A percentile compares a stretch with the other conserved stretches of the same genome.
Evolutionary conservation across 30 jellyfish, hydroid and myxozoan genomes (phyloP).

Genomic region (Haliclystus octoradiatus): DNA sequence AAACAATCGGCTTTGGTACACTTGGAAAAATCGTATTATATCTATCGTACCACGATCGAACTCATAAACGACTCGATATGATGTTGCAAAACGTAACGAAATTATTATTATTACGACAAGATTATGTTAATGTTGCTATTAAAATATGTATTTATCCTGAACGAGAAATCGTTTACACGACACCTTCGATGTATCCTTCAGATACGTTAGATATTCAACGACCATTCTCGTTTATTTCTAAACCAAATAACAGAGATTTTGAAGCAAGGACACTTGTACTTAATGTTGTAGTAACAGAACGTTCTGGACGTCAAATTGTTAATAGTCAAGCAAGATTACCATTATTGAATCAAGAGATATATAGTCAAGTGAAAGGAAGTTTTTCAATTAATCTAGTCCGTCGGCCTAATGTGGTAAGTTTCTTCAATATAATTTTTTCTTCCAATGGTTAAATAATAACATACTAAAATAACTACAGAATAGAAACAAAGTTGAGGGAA

Average conservation of each 20-base stretch:
- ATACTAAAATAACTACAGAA: too few species aligned
- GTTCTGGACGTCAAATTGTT: slow-evolving; percentile 36
- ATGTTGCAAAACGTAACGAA: slow-evolving; percentile 14
- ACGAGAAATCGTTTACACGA: slow-evolving; percentile 48
- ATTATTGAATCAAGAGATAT: slow-evolving; percentile 59
- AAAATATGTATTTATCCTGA: slow-evolving; percentile 56
- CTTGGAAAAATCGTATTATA: slow-evolving; percentile 73
- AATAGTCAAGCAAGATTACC: slow-evolving; percentile 88
- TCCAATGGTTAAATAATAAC: too few species aligned
- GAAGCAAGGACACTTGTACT: slow-evolving; percentile 58
- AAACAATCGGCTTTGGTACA: slow-evolving; percentile 61
- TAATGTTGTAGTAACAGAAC: slow-evolving; percentile 42
- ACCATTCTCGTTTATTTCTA: slow-evolving; percentile 47
- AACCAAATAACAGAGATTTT: slow-evolving; percentile 88
- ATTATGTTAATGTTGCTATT: slow-evolving; percentile 29
- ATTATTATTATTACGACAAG: slow-evolving; percentile 49
- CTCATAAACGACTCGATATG: slow-evolving; percentile 33
- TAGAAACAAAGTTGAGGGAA: too few species aligned
- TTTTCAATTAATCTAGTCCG: background rate
- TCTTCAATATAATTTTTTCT: too few species aligned
- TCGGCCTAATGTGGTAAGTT: background rate
- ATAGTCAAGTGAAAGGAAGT: slow-evolving; percentile 40
- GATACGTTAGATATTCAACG: slow-evolving; percentile 14
- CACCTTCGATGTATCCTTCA: background rate
- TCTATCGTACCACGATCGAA: slow-evolving; percentile 66